phyloP scores from a whole-genome alignment of 2,113 vertebrate genomes.

The Dunckerocampus dactyliophorus region DNA sequence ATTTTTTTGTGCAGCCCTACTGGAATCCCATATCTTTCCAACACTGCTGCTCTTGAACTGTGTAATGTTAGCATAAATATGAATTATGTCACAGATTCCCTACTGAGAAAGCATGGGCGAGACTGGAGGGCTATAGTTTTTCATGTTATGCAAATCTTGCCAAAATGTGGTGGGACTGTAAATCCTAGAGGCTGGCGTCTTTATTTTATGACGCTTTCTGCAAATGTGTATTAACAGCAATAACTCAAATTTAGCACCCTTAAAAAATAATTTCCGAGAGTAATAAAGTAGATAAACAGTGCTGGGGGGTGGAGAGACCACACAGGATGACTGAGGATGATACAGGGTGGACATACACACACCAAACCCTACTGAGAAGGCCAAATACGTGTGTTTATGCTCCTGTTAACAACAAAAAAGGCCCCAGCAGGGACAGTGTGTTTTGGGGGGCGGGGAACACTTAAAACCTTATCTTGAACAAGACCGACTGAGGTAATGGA shows the following conservation, averaged over 20 bases:
- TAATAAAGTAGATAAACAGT: constrained; percentile 26
- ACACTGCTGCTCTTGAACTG: not conserved
- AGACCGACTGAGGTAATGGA: constrained; percentile 55
- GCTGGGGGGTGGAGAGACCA: constrained; percentile 18
- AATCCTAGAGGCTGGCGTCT: not conserved
- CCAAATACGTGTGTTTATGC: constrained; percentile 45
- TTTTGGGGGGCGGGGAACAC: constrained; percentile 15
- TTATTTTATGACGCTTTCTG: not conserved
- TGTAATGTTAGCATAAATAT: not conserved
- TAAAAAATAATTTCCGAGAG: constrained; percentile 2
- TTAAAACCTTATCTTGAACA: constrained; percentile 45
- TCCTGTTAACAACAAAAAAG: constrained; percentile 41
- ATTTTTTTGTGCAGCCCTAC: too few relatives aligned
- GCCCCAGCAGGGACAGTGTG: constrained; percentile 31
- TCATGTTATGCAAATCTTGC: not conserved
- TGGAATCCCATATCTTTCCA: too few relatives aligned
- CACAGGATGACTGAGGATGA: constrained; percentile 33
- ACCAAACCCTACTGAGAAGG: not conserved
- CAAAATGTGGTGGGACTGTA: not conserved
- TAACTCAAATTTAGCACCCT: not conserved
- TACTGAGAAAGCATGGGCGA: not conserved
- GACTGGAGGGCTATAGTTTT: not conserved
- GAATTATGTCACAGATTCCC: not conserved
- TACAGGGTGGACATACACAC: constrained; percentile 14
- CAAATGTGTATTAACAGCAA: constrained; percentile 1